phyloP scores from a whole-genome alignment of 2,888 invertebrate species.

The Geophilus truncorum region DNA sequence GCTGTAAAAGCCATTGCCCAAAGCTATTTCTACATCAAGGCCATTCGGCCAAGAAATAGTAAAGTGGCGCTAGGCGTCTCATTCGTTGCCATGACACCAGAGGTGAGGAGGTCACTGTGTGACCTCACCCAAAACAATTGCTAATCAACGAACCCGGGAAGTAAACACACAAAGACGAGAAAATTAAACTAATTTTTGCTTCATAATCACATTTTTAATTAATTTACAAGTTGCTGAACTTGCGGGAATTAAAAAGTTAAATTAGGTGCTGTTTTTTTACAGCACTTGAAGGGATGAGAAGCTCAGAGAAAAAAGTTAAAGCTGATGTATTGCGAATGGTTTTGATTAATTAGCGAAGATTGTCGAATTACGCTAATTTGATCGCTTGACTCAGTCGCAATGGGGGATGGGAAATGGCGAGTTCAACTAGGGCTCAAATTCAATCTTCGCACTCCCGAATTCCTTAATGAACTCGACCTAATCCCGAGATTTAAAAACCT shows the following conservation, averaged over 20 bases:
- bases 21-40: conserved; percentile 14
- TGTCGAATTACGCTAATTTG: conserved; percentile 1
- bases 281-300: too few species aligned
- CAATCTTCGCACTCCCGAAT: background rate
- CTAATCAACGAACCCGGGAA: background rate
- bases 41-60: conserved; percentile 12
- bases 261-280: background rate
- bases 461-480: background rate
- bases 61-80: background rate
- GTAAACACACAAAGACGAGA: background rate
- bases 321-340: background rate
- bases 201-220: background rate
- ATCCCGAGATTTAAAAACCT: background rate
- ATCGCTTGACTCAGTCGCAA: background rate
- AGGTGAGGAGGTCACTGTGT: background rate
- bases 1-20: background rate
- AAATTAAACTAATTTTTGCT: background rate
- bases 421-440: background rate
- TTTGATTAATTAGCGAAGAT: background rate
- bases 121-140: conserved; percentile 7
- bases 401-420: background rate
- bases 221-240: background rate
- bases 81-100: background rate
- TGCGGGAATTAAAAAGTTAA: background rate
- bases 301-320: background rate